Conservation (phyloP, 2,888 invertebrate species). For the Cancer borealis region DNA sequence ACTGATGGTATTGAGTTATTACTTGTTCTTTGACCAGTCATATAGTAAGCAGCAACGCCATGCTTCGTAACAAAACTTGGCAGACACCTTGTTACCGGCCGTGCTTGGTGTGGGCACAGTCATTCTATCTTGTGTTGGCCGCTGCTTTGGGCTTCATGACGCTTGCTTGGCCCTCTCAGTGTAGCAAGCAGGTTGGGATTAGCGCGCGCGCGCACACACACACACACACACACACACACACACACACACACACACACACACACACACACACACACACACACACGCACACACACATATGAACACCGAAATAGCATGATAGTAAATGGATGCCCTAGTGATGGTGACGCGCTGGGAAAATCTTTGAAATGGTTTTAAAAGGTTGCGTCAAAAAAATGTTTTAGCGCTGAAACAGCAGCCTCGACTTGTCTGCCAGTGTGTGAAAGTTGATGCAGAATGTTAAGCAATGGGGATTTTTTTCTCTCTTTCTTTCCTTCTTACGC, state of each 20-base stretch:
- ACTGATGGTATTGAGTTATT: background rate
- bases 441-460: background rate
- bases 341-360: background rate
- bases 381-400: background rate
- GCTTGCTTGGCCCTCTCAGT: too few relatives aligned
- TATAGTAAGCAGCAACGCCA: background rate
- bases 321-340: background rate
- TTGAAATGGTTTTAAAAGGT: background rate
- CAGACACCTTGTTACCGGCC: background rate
- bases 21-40: background rate
- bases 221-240: too few relatives aligned
- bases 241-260: conserved; percentile 31
- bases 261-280: background rate
- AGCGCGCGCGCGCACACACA: background rate
- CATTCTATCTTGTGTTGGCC: background rate
- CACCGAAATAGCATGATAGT: background rate
- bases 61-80: background rate
- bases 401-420: background rate
- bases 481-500: background rate
- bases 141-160: too few relatives aligned
- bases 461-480: background rate
- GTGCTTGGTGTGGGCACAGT: background rate
- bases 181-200: too few relatives aligned
- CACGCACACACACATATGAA: background rate
- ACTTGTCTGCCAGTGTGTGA: background rate